These are phyloP conservation scores for Ochropacha duplaris DNA, from an alignment of 2,888 invertebrate genomes.

Conservation along the genomic window DNA sequence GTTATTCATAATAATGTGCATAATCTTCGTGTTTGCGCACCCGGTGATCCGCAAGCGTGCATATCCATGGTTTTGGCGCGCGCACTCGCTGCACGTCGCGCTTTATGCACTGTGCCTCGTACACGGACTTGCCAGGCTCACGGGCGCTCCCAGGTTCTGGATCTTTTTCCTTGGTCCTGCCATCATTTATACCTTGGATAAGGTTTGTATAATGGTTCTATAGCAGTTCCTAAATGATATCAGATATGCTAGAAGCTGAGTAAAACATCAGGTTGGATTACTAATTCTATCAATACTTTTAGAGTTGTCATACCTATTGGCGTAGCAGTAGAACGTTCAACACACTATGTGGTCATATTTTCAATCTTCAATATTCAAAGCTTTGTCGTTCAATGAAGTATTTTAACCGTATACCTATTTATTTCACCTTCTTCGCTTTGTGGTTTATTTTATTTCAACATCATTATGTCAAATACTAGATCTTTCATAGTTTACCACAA, in stretches of 20 bases:
- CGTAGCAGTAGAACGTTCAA: too few species aligned
- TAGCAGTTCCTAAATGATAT: background rate
- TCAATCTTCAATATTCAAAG: too few species aligned
- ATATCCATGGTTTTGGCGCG: slow-evolving; percentile 97
- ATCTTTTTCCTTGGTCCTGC: slow-evolving; percentile 96
- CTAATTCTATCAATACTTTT: too few species aligned
- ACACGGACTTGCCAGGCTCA: slow-evolving; percentile 95
- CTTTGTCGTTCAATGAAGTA: too few species aligned
- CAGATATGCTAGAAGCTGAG: too few species aligned
- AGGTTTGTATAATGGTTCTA: slow-evolving; percentile 78
- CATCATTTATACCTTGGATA: slow-evolving; percentile 94
- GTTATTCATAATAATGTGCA: slow-evolving; percentile 94
- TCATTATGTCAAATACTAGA: too few species aligned
- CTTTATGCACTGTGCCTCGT: slow-evolving; percentile 93
- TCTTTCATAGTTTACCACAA: background rate
- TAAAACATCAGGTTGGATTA: too few species aligned
- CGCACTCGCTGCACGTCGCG: slow-evolving; percentile 94
- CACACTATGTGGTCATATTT: too few species aligned
- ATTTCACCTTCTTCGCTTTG: too few species aligned
- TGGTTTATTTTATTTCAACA: too few species aligned
- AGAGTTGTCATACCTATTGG: too few species aligned
- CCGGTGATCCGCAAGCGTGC: slow-evolving; percentile 95
- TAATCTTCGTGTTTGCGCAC: slow-evolving; percentile 98
- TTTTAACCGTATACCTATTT: too few species aligned
- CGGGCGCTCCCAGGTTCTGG: slow-evolving; percentile 96